Conservation (phyloP, 2,797 vertebrate species). For the Anguilla pacifica region DNA sequence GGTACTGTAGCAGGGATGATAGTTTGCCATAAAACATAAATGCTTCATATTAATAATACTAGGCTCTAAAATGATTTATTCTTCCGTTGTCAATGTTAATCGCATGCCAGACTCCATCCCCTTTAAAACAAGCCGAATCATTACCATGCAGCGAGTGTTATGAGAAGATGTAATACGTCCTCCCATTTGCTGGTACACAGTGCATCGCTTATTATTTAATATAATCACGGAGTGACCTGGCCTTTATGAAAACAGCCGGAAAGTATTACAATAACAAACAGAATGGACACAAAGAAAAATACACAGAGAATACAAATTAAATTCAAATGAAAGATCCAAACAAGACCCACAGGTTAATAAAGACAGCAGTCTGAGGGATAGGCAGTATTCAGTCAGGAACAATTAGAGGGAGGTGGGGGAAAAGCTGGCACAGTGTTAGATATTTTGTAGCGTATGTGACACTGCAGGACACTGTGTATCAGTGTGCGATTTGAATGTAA, state of each 20-base stretch:
- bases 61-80: neutral
- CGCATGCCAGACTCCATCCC: neutral
- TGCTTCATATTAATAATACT: neutral
- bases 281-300: neutral
- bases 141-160: neutral
- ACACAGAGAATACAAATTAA: neutral
- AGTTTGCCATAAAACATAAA: constrained; percentile 30
- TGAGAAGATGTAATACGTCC: neutral
- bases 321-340: neutral
- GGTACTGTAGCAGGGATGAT: constrained; percentile 13
- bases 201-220: neutral
- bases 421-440: neutral
- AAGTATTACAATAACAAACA: neutral
- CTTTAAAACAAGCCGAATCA: neutral
- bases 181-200: neutral
- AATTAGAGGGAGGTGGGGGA: neutral
- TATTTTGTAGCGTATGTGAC: neutral
- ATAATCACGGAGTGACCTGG: neutral
- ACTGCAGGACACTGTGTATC: neutral
- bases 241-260: neutral
- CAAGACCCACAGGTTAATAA: too few species aligned
- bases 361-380: neutral
- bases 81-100: neutral
- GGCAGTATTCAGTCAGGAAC: neutral
- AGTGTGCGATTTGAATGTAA: neutral